Evolutionary conservation across 1,140 invertebrate species (phyloP), one percentile per base, ranked within the genome.

Genomic region (Phymorhynchus buccinoides): DNA sequence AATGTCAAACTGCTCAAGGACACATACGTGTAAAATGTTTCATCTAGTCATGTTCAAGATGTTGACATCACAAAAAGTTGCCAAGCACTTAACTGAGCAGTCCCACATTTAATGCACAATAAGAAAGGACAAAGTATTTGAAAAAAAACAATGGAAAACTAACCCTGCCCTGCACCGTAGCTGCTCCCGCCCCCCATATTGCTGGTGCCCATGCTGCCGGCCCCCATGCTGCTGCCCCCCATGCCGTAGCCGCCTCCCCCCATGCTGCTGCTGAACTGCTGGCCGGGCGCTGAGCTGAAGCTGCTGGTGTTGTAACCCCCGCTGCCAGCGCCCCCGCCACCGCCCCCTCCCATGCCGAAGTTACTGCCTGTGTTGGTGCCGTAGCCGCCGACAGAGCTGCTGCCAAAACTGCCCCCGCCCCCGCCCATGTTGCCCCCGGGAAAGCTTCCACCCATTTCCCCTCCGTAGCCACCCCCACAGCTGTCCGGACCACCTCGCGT

Each of bases 401-500:
- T 62, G n/a, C 84, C 83, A 84, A 85, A 85, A 84, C 82, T 52
- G 86, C 86, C 39, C 79, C 87, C 52, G 3, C 87, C 87, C 84
- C 86, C 83, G 35, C 83, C 87, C 77, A 87, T 87, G 37, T 87
- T 87, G 68, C 84, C 41, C 42, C 86, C 82, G 18, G 87, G 84
- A 85, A 86, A 86, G 35, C 86, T 87, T 48, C 88, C 86, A 30
- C 87, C 86, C 82, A 87, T 88, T 75, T 80, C 86, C 30, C 73
- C 84, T 39, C 87, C 88, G 35, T 85, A 86, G 44, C 87, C 80
- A 35, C 84, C 85, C 62, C 84, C 84, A 77, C 87, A 86, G 79
- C 80, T 82, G 41, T 85, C 88, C 88, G 42, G 94, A 92, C 44
- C 94, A 94, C 27, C 79, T 7, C 89, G 89, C 41, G 88, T 86